Conservation (phyloP, 2,113 vertebrate genomes). For the Vimba vimba region DNA sequence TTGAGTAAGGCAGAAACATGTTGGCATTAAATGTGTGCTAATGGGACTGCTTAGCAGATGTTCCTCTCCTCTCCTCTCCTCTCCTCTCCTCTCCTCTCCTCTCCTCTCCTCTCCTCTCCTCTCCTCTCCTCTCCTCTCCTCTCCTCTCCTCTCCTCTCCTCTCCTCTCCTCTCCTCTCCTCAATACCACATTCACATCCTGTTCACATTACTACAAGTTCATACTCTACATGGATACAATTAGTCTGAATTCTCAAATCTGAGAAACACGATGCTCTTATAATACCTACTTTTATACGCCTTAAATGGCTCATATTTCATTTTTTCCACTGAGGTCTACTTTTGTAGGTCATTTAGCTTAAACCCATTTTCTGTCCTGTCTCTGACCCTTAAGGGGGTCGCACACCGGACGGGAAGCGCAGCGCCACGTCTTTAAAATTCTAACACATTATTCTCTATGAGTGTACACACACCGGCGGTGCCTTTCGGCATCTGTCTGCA, state of each 20-base stretch:
- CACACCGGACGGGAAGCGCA: too few relatives aligned
- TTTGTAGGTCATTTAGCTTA: not conserved
- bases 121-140: not conserved
- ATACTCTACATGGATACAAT: not conserved
- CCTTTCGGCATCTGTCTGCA: too few relatives aligned
- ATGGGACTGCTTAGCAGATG: constrained; percentile 39
- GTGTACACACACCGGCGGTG: too few relatives aligned
- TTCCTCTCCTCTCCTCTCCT: not conserved
- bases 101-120: not conserved
- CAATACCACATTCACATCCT: not conserved
- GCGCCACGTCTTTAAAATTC: too few relatives aligned
- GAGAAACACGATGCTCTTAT: not conserved
- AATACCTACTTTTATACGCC: not conserved
- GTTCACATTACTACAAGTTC: not conserved
- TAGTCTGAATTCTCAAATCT: not conserved
- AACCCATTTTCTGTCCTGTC: not conserved
- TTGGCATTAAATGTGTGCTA: constrained; percentile 41
- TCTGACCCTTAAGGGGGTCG: not conserved
- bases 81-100: not conserved
- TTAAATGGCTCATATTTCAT: not conserved
- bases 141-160: too few relatives aligned
- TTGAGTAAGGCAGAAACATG: constrained; percentile 40
- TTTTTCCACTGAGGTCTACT: not conserved
- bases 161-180: too few relatives aligned
- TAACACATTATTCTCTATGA: too few relatives aligned